Evolutionary conservation across 2,888 invertebrate species (phyloP).

Genomic region (Drosophila mayaguana): DNA sequence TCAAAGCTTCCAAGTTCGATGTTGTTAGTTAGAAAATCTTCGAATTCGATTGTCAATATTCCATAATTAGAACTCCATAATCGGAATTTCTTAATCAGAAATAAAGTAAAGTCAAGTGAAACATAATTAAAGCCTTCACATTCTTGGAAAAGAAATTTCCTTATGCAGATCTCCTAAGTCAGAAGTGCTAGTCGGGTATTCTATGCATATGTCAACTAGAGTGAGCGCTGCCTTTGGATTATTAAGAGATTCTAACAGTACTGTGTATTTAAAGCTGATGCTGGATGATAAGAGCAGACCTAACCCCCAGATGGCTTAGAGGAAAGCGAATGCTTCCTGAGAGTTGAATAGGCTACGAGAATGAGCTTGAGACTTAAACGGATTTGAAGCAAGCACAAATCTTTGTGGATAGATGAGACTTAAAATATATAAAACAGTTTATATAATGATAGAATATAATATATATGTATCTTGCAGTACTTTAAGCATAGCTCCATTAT

Average conservation of each 20-base stretch:
- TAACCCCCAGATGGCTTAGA: neutral
- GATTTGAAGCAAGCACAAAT: neutral
- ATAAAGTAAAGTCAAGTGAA: no score
- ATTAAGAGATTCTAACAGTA: no score
- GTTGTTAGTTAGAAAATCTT: no score
- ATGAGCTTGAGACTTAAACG: neutral
- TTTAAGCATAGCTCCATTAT: neutral
- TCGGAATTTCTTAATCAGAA: no score
- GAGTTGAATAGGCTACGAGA: neutral
- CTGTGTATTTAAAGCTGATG: neutral
- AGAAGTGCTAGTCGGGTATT: neutral
- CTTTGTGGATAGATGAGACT: neutral
- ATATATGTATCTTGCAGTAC: no score
- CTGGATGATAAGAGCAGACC: neutral
- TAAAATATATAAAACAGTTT: neutral
- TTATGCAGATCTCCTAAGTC: neutral
- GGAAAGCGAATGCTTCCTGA: neutral
- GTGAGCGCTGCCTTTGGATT: neutral
- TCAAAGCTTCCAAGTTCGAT: no score
- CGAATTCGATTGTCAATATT: no score
- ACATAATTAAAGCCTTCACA: neutral
- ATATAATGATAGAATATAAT: neutral
- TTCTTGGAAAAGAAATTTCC: neutral
- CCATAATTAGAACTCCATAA: no score
- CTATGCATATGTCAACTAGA: neutral